A percentile compares a stretch with the other conserved stretches of the same genome.
phyloP scores from a whole-genome alignment of 2,797 vertebrate genomes.

The Saxicola maurus region DNA sequence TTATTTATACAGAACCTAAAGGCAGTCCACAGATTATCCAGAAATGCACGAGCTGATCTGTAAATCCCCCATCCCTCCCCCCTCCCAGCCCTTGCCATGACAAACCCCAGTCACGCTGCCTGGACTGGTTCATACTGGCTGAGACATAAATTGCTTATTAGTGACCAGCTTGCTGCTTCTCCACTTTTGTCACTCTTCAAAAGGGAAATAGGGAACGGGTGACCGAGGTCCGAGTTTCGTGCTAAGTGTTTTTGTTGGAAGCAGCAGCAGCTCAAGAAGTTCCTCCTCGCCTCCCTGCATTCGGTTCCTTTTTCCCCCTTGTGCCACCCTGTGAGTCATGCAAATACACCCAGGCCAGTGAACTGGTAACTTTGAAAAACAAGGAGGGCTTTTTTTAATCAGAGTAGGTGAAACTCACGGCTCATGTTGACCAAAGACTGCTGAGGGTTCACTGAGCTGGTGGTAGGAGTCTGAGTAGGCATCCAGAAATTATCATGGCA shows the following conservation, averaged over 20 bases:
- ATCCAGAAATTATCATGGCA: background rate
- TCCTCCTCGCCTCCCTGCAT: background rate
- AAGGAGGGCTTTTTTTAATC: background rate
- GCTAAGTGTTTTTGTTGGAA: background rate
- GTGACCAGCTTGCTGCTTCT: background rate
- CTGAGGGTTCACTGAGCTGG: fast-evolving
- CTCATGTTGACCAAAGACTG: background rate
- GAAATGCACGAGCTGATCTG: background rate
- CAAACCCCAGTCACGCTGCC: background rate
- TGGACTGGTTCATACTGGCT: background rate
- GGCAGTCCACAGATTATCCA: background rate
- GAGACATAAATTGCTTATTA: background rate
- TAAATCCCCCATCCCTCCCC: background rate
- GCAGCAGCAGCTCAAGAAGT: background rate
- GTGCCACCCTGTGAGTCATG: background rate
- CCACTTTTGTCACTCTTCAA: background rate
- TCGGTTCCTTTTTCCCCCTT: background rate
- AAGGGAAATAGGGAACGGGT: background rate
- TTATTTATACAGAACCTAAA: slow-evolving; percentile 29
- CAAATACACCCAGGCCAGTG: background rate
- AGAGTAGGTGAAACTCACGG: background rate
- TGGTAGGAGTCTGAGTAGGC: fast-evolving
- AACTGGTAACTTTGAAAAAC: background rate
- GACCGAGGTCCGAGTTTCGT: background rate
- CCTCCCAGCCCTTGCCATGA: background rate